Evolutionary conservation across 2,797 vertebrate species (phyloP).

Genomic region (Galago senegalensis): DNA sequence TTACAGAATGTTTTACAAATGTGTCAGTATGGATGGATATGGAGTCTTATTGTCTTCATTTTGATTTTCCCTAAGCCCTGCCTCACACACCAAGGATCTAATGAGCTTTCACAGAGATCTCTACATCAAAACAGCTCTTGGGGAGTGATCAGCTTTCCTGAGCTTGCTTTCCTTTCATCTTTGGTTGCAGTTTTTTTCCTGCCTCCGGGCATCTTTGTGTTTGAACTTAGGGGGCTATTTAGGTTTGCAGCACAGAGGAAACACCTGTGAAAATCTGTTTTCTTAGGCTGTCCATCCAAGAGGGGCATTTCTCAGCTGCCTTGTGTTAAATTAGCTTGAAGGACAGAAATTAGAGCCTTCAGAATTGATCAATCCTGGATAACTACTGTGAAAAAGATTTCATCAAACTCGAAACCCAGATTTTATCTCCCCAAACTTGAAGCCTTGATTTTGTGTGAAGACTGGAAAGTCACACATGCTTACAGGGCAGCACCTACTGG

Average conservation of each 20-base stretch:
- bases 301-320: background rate
- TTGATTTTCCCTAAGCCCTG: conserved; percentile 57
- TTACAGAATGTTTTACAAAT: conserved; percentile 37
- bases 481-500: conserved; percentile 75
- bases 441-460: conserved; percentile 7
- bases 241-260: conserved; percentile 54
- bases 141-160: conserved; percentile 45
- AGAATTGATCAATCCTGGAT: conserved; percentile 12
- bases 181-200: background rate
- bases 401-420: conserved; percentile 36
- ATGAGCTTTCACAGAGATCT: conserved; percentile 69
- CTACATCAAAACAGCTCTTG: conserved; percentile 57
- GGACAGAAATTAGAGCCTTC: conserved; percentile 55
- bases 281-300: background rate
- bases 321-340: conserved; percentile 41
- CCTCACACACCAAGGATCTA: conserved; percentile 62
- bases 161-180: conserved; percentile 63
- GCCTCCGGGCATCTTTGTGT: background rate
- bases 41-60: conserved; percentile 66
- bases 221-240: conserved; percentile 47
- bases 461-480: background rate
- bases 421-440: conserved; percentile 23
- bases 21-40: background rate
- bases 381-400: background rate
- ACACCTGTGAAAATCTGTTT: conserved; percentile 57